Percentiles rank a stretch among this genome's conserved stretches.
Evolutionary conservation across 2,797 vertebrate species (phyloP).

Genomic region (Meda fulgida): DNA sequence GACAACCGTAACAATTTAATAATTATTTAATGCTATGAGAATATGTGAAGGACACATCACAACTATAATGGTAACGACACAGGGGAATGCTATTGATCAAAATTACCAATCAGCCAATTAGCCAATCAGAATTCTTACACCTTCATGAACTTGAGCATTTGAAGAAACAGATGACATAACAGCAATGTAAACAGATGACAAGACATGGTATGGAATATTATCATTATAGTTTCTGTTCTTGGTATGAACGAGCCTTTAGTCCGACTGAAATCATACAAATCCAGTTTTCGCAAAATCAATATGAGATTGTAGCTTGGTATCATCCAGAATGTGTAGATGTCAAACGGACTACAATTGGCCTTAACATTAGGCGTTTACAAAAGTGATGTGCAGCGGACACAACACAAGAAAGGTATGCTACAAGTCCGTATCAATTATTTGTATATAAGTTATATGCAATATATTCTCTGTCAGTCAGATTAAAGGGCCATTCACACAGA

Average conservation of each 20-base stretch:
- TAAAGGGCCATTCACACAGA: background rate
- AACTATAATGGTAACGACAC: background rate
- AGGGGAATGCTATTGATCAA: background rate
- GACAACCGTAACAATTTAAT: background rate
- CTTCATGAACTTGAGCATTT: background rate
- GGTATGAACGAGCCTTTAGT: background rate
- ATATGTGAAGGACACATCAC: too few species aligned
- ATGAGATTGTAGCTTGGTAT: background rate
- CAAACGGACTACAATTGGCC: background rate
- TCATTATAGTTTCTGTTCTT: background rate
- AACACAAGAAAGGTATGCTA: background rate
- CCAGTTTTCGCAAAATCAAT: background rate
- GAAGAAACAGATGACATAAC: background rate
- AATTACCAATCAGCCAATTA: too few species aligned
- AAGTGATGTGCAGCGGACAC: background rate
- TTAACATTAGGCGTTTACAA: background rate
- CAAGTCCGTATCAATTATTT: background rate
- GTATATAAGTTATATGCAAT: background rate
- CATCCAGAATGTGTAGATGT: background rate
- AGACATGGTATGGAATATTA: background rate
- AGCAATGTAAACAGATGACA: background rate
- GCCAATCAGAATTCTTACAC: background rate
- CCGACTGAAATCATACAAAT: background rate
- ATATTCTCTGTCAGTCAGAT: background rate
- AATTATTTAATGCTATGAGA: background rate